Evolutionary conservation across 1,140 invertebrate species (phyloP), one percentile per base, ranked within the genome.

Genomic region (Pectinophora gossypiella): DNA sequence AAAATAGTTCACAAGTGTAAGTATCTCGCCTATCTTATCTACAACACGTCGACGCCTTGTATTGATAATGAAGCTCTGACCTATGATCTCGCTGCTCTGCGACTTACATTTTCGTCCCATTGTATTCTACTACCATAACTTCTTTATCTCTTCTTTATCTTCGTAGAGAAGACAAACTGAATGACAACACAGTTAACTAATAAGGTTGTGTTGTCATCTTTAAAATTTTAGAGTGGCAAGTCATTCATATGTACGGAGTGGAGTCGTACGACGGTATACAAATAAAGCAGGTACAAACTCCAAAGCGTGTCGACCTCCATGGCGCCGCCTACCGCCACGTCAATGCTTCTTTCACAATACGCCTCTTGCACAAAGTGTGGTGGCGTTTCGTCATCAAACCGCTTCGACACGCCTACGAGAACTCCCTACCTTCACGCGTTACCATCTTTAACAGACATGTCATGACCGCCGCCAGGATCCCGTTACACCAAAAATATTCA

Each of bases 331-430:
- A 61, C 54, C 57, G 69, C 66, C 68, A 54, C 64, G 65, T 77
- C 73, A 68, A 74, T 69, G 70, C 43, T 60, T 81, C 61, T 85
- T 81, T 83, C 79, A 75, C 79, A 85, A 85, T 76, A 60, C 61
- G 48, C 48, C 47, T 52, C 56, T 76, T 84, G 76, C 72, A 74
- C 66, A 72, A 68, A 75, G 69, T 66, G 63, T 56, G 61, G 65
- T 56, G 59, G 51, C 43, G 64, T 85, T 83, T 83, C 79, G 74
- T 73, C 77, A 85, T 58, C 56, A 59, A 40, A 51, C 54, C 60
- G 64, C 70, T 67, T 63, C 64, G 72, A 75, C 73, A 76, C 77
- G 65, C 75, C 72, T 64, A 70, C 68, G 52, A 46, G 50, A 51
- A 59, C 59, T 59, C 68, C 65, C 59, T 47, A 44, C 19, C 42